Base-by-base conservation (phyloP, 1,140 invertebrate species). In the Contarinia nasturtii region DNA sequence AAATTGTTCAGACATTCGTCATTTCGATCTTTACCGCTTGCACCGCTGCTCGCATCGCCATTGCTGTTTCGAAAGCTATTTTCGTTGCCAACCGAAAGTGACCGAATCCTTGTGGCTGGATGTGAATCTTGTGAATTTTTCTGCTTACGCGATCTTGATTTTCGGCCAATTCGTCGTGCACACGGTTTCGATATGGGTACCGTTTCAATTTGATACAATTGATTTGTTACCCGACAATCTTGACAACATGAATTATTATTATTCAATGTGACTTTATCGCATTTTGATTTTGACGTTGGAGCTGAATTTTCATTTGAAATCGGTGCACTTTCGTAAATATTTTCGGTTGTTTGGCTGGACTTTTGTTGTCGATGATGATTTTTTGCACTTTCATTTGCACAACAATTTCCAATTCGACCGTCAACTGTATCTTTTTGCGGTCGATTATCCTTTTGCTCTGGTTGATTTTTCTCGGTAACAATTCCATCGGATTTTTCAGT, bases 1-100 rank as follows among this genome's bases (percentile, higher is more conserved):
- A 85, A 67, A 48, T 79, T 79, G 48, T 79, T 63, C 57, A 61
- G 60, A 48, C 60, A 63, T 42, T 63, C 61, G n/a, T 41, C 38
- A 33, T 14, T 20, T n/a, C 58, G 55, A 44, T 14, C 42, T 27
- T 38, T 19, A 18, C 33, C 27, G 18, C 20, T 18, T 33, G n/a
- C 15, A 34, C 7, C 44, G 17, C 15, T 22, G 21, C 19, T 43
- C 14, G n/a, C 27, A 41, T 27, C 34, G 14, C 27, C 12, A 4
- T 17, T 17, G 20, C 11, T 15, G 11, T 36, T 36, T 20, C 12
- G 44, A 46, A 12, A 64, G 45, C 51, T 48, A 45, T 56, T 52
- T 47, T 64, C 61, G 49, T 59, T 63, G 46, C 61, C 61, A 46
- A 63, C 61, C n/a, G 61, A 64, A 11, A 59, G 54, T 44, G 59